Conservation (phyloP, 1,140 invertebrate species). For the Drosophila pruinosa region DNA sequence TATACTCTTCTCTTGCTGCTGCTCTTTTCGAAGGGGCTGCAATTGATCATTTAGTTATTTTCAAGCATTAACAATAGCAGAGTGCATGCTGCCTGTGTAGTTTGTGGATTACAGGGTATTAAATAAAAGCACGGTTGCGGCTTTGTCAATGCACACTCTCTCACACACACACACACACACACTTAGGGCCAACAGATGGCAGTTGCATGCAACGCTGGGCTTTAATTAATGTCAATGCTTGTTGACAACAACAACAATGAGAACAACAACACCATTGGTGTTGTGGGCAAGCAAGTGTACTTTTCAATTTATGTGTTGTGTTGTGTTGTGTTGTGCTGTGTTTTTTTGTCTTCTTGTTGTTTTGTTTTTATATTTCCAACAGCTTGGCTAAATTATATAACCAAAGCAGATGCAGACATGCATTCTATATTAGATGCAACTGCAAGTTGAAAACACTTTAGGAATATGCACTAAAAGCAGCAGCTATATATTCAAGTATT, state of each 20-base stretch:
- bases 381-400: slow-evolving; percentile 12
- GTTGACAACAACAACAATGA: slow-evolving; percentile 58
- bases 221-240: slow-evolving; percentile 80
- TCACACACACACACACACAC: slow-evolving; percentile 16
- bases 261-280: slow-evolving; percentile 11
- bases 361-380: background rate
- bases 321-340: background rate
- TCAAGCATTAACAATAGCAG: no score
- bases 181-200: slow-evolving; percentile 16
- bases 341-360: background rate
- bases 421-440: no score
- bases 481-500: no score
- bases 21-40: no score
- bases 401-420: background rate
- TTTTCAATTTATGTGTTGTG: slow-evolving; percentile 13
- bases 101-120: slow-evolving; percentile 15
- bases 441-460: background rate
- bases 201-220: slow-evolving; percentile 67
- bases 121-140: background rate
- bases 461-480: no score
- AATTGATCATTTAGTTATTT: no score
- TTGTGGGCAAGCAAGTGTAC: slow-evolving; percentile 11
- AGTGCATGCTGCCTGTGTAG: no score
- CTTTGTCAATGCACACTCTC: slow-evolving; percentile 15
- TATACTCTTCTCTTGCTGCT: background rate